Evolutionary conservation across 2,888 invertebrate genomes (phyloP), one percentile per base, ranked within the genome.

Genomic region (Pediacus dermestoides): DNA sequence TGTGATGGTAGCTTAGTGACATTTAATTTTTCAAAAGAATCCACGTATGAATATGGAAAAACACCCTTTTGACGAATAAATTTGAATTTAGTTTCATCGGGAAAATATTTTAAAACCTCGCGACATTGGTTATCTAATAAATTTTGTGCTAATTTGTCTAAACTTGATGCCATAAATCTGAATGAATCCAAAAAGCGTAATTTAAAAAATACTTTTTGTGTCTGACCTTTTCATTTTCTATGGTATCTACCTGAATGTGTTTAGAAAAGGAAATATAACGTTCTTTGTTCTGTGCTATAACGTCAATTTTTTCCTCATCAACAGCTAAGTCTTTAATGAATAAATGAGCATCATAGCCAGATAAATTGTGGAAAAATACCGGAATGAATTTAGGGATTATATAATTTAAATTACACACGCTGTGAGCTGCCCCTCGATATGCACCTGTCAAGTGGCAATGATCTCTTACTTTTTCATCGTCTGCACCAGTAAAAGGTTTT

Each of bases 281-380:
- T 36, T 65, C 60, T 28, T 58, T 57, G 30, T 52, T 58, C 15
- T 46, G 30, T 0, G 63, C 45, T 16, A 64, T 48, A 2, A 61
- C 26, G 2, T 13, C 34, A 1, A 58, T 36, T 6, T 26, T 30
- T 31, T 25, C 33, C 1, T 22, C 16, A 12, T 30, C 26, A 22
- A 30, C 27, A 8, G 39, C 46, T 9, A 55, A 23, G 10, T 51
- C 48, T 42, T 46, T 44, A 2, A 58, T 51, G 9, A 60, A 34
- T 10, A 60, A 49, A 38, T 60, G 57, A 3, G 42, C 26, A 42
- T 57, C 55, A 40, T 54, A 57, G 14, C 42, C 45, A 3, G 25
- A 37, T n/a, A 60, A 41, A 41, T 56, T 58, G 36, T 60, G 60
- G 30, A 60, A 57, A n/a, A 56, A 42, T 7, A 61, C 36, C 1